Conservation (phyloP, 2,113 vertebrate species). For the rabbit (Oryctolagus cuniculus) region DNA sequence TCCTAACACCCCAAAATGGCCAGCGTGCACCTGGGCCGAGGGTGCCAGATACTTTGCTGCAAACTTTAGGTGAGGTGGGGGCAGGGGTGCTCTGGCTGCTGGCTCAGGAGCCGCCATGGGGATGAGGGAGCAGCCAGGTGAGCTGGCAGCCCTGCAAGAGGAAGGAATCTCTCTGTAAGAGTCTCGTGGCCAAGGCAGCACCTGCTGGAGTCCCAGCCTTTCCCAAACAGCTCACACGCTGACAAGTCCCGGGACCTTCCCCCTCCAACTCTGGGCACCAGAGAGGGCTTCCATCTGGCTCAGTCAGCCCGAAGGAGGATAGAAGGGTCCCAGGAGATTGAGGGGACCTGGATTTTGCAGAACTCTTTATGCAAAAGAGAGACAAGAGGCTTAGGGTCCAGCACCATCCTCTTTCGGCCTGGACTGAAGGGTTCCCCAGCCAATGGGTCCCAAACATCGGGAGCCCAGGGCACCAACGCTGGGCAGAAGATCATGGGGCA, state of each 20-base stretch:
- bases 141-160: rapidly evolving
- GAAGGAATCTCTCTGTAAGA: neutral
- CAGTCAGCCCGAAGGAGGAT: neutral
- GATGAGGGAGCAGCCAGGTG: neutral
- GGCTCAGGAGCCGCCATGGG: neutral
- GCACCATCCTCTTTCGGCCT: neutral
- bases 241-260: neutral
- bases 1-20: neutral
- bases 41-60: neutral
- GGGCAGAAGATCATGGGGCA: neutral
- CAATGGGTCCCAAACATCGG: neutral
- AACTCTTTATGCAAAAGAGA: neutral
- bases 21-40: neutral
- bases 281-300: neutral
- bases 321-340: neutral
- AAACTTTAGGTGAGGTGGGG: neutral
- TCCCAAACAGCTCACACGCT: neutral
- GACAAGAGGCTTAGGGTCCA: neutral
- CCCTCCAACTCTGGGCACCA: neutral
- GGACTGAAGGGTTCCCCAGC: neutral
- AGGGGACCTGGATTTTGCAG: neutral
- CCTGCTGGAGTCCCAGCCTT: neutral
- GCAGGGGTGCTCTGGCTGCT: neutral
- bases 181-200: neutral
- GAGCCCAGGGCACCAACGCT: neutral